phyloP scores from a whole-genome alignment of 2,797 vertebrate genomes.

The Mycteria americana region DNA sequence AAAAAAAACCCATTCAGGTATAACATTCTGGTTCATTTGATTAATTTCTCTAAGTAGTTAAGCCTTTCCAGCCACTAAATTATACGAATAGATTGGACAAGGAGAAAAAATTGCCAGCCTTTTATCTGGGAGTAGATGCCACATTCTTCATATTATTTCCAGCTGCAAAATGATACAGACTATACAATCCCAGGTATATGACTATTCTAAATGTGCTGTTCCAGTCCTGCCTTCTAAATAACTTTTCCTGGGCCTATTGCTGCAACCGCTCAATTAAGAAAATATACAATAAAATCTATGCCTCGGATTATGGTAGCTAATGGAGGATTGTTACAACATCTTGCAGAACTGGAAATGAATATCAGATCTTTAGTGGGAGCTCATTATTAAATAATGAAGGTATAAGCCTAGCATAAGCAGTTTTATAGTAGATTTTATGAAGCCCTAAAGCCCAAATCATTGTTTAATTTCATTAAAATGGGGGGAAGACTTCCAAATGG shows the following conservation, averaged over 20 bases:
- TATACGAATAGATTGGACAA: not conserved
- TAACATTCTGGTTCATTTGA: not conserved
- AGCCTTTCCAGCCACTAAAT: not conserved
- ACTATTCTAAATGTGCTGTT: not conserved
- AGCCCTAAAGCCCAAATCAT: not conserved
- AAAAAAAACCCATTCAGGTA: not conserved
- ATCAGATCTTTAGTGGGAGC: not conserved
- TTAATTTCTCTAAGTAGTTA: not conserved
- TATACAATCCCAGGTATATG: not conserved
- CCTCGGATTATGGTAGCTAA: not conserved
- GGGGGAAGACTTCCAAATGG: not conserved
- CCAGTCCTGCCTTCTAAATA: not conserved
- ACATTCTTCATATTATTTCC: not conserved
- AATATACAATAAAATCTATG: not conserved
- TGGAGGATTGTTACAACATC: not conserved
- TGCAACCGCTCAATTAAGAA: constrained; percentile 4
- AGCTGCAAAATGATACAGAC: not conserved
- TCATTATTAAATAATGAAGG: constrained; percentile 17
- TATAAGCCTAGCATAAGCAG: not conserved
- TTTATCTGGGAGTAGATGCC: not conserved
- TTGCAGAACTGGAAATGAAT: not conserved
- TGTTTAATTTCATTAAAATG: constrained; percentile 28
- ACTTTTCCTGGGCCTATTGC: not conserved
- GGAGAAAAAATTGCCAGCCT: not conserved
- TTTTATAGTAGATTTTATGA: constrained; percentile 31